Base-by-base conservation (phyloP, 2,797 vertebrate genomes). In the Podarcis siculus region DNA sequence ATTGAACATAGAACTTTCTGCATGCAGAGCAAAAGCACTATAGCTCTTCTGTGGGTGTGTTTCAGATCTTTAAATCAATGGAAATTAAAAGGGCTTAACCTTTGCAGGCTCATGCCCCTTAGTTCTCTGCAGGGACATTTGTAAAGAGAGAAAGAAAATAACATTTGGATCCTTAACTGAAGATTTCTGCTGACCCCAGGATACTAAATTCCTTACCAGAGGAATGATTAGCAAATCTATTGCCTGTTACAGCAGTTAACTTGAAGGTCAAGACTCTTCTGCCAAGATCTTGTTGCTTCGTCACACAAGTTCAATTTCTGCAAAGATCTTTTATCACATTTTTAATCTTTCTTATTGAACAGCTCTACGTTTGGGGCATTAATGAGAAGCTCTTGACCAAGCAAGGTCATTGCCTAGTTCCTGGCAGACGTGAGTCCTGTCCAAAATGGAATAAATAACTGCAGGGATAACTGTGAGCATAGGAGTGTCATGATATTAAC, bases 261-360 rank as follows among this genome's bases (percentile, higher is more conserved):
- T 75, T 81, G 86, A 81, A 81, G 79, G 69, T 72, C 79, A 81
- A 61, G 37, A 21, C 49, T 81, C 55, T 81, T 81, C 64, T 69
- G 37, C 79, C 35, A 87, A 73, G 49, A 61, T 73, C 10, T 42
- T 32, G 79, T 81, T 32, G 27, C 49, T 80, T 61, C 45, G 42
- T 61, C 49, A n/a, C 25, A 10, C 15, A 66, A 76, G 35, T n/a
- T 64, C 73, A 42, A 77, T 86, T 86, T 87, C 69, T 73, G 27
- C 49, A 72, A 25, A 81, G 37, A 42, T 17, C 13, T 32, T 81
- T 81, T 81, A 87, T 81, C 67, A 81, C 55, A 64, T 42, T 87
- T 73, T 75, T 25, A 64, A 81, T 61, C 69, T 81, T 81, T 64
- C 69, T 81, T 69, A 87, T 39, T 39, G 78, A 81, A 64, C 49